Base-by-base conservation (phyloP, 2,113 vertebrate genomes). In the Eudyptes chrysolophus region DNA sequence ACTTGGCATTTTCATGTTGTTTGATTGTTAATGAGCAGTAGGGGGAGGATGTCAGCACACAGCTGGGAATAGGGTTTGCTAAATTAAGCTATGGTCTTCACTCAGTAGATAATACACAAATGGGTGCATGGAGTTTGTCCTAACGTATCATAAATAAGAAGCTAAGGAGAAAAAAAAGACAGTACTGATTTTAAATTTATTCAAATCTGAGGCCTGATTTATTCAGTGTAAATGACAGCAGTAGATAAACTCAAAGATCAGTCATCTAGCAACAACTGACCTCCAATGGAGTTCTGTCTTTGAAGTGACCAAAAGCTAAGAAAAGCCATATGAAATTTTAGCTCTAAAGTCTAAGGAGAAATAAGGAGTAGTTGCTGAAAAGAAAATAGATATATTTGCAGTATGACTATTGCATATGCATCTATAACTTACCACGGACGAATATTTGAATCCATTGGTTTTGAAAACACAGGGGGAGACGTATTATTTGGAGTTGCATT, bases 391-490 rank as follows among this genome's bases (percentile, higher is more conserved):
- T 34, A 1, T 34, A 38, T 44, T 46, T 84, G 21, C 80, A 91
- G 27, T 75, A 51, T 15, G 15, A 83, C 6, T 46, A 36, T 4
- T 70, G 46, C 30, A 69, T 20, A 14, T 42, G 25, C 48, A 14
- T 12, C 65, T 87, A 0, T 52, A 13, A 98, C 98, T 97, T 92
- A 98, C 98, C 98, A 98, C 1, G 97, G 98, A 27, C 98, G 98
- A 79, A 98, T 99, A 29, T 98, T 99, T 74, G 98, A 98, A 77
- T 99, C 98, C 98, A 99, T 99, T 5, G 98, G 98, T 54, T 98
- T 99, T 68, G 98, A 98, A 96, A 99, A 98, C 74, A 98, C 82
- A 0, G 98, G 98, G 3, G 98, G 98, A 64, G 98, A 98, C 1
- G 97, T 98, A 69, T 98, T 98, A 66, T 96, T 94, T 16, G 98